Percentiles rank a stretch among this genome's conserved stretches.
phyloP scores from a whole-genome alignment of 2,888 invertebrate genomes.

The Caenorhabditis uteleia region DNA sequence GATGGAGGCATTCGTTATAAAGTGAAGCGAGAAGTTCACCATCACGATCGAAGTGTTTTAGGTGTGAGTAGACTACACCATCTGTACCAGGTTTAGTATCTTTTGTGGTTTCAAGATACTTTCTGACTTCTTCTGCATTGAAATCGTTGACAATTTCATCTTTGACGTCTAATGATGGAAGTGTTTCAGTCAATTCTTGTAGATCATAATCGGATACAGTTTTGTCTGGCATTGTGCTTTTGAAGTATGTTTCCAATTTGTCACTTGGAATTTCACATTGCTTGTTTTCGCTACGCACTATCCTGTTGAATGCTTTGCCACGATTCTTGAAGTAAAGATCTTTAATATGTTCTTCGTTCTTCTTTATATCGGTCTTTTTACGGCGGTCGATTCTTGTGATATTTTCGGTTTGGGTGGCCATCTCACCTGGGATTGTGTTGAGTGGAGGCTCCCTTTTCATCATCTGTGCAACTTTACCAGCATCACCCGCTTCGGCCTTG shows the following conservation, averaged over 20 bases:
- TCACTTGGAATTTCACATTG: constrained; percentile 2
- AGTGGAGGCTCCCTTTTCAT: constrained; percentile 2
- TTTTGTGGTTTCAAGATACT: background rate
- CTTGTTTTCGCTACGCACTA: too few species aligned
- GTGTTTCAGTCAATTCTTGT: background rate
- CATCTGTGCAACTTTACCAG: background rate
- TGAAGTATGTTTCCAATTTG: constrained; percentile 6
- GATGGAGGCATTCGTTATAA: constrained; percentile 1
- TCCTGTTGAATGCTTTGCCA: too few species aligned
- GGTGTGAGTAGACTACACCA: background rate
- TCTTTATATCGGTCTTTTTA: too few species aligned
- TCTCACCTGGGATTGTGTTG: constrained; percentile 1
- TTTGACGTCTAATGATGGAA: background rate
- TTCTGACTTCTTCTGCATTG: background rate
- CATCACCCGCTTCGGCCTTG: constrained; percentile 9
- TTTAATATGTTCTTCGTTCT: too few species aligned
- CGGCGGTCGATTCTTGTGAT: background rate
- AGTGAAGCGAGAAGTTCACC: background rate
- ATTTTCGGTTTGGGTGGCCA: constrained; percentile 9
- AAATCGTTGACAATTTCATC: background rate
- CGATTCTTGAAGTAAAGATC: too few species aligned
- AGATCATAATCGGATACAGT: constrained; percentile 6
- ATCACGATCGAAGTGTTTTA: background rate
- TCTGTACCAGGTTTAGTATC: constrained; percentile 2
- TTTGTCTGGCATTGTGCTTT: background rate